Base-by-base conservation (phyloP, 2,888 invertebrate species). In the Leptogaster cylindrica region DNA sequence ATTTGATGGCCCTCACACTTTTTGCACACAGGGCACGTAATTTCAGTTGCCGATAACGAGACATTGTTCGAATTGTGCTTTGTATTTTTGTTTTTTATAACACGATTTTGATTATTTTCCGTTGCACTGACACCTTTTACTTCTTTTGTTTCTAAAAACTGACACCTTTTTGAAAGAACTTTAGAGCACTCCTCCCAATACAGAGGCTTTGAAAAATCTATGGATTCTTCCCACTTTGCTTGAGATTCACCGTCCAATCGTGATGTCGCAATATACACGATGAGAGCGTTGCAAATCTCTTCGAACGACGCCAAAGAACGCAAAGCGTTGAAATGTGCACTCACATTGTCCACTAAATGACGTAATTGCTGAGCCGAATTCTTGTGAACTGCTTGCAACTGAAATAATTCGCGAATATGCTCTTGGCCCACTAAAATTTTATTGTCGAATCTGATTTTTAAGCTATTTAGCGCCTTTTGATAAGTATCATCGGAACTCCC, bases 201-300 rank as follows among this genome's bases (percentile, higher is more conserved):
- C 7, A 69, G 68, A 5, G 69, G 16, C n/a, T 66, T 58, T 2
- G 7, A 41, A 18, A 66, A 69, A 31, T 71, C 68, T 16, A 70
- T 51, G 2, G 67, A 52, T 4, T 70, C 65, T 16, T 70, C 69
- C 70, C 69, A 69, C 12, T 65, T 69, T 2, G 41, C 50, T 58
- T 25, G 61, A 2, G 65, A 67, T 14, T 65, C 66, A 1, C 52
- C 16, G 20, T 71, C 68, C 10, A 69, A 66, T n/a, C 66, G 67
- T 33, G 58, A 36, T 65, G 65, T 61, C 1, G 66, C 66, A 6
- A 69, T 25, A 14, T 65, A 51, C 10, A 69, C 36, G n/a, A 68
- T 28, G 33, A 66, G 33, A 2, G 71, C 58, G n/a, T 68, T 44
- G 2, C 36, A 31, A 12, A 69, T 70, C 14, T 71, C 66, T 5